Conservation (phyloP, 2,888 invertebrate genomes). For the Ophion ventricosus region DNA sequence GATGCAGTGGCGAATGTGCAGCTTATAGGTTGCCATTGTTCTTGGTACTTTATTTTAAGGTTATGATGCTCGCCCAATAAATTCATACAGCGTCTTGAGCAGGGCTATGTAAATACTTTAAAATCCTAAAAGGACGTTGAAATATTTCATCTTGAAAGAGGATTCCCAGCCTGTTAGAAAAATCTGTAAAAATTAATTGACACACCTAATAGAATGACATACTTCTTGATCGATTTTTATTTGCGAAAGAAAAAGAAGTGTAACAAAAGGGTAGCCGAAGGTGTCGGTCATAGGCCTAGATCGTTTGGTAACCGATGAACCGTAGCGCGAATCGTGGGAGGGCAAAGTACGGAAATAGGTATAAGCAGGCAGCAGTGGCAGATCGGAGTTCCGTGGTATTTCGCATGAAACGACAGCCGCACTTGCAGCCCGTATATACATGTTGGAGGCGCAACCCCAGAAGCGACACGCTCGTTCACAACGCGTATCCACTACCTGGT, state of each 20-base stretch:
- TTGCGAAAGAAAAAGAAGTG: not conserved
- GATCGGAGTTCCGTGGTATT: slow-evolving; percentile 14
- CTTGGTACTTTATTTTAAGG: too few relatives aligned
- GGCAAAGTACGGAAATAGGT: not conserved
- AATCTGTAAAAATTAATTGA: too few relatives aligned
- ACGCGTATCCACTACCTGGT: slow-evolving; percentile 56
- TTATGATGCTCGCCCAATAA: too few relatives aligned
- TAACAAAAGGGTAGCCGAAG: not conserved
- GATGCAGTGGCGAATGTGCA: too few relatives aligned
- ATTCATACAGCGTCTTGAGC: too few relatives aligned
- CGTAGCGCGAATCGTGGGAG: not conserved
- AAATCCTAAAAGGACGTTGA: too few relatives aligned
- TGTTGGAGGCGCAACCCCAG: slow-evolving; percentile 9
- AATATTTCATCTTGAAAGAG: too few relatives aligned
- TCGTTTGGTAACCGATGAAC: not conserved
- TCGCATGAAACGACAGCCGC: slow-evolving; percentile 29
- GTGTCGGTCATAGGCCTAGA: not conserved
- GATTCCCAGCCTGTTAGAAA: too few relatives aligned
- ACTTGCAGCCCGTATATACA: not conserved
- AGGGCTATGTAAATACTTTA: too few relatives aligned
- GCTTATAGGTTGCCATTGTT: too few relatives aligned
- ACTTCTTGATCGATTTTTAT: too few relatives aligned
- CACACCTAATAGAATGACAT: too few relatives aligned
- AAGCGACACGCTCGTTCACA: slow-evolving; percentile 16
- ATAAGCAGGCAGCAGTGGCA: slow-evolving; percentile 5